Evolutionary conservation across 2,888 invertebrate genomes (phyloP).

Genomic region (Ecdyonurus torrentis): DNA sequence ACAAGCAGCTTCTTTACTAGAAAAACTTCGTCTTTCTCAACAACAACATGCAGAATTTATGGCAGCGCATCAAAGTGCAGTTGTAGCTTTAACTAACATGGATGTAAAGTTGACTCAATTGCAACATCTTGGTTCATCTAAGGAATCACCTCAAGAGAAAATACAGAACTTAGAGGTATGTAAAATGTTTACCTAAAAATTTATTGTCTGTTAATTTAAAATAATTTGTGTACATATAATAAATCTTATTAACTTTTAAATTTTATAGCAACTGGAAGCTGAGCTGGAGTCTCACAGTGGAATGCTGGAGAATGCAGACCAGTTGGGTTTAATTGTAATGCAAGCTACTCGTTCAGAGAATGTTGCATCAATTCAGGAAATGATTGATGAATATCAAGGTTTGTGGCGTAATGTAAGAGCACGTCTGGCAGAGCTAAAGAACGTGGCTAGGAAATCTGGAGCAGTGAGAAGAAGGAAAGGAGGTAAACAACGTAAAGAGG

Average conservation of each 20-base stretch:
- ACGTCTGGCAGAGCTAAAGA: slow-evolving; percentile 28
- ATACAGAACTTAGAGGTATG: slow-evolving; percentile 31
- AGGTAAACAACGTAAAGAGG: background rate
- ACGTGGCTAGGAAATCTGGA: background rate
- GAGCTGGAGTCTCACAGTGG: slow-evolving; percentile 35
- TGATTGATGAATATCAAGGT: slow-evolving; percentile 47
- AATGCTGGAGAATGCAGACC: slow-evolving; percentile 37
- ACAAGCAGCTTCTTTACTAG: slow-evolving; percentile 37
- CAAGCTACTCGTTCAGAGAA: slow-evolving; percentile 37
- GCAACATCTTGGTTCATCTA: slow-evolving; percentile 37
- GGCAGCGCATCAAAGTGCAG: slow-evolving; percentile 49
- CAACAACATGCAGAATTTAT: slow-evolving; percentile 49
- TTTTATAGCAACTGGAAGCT: slow-evolving; percentile 27
- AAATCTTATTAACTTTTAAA: background rate
- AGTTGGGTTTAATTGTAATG: slow-evolving; percentile 40
- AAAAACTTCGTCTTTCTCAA: slow-evolving; percentile 37
- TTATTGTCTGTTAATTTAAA: slow-evolving; percentile 6
- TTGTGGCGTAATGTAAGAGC: slow-evolving; percentile 42
- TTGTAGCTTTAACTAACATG: slow-evolving; percentile 50
- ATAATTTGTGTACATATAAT: slow-evolving; percentile 13
- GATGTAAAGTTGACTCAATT: slow-evolving; percentile 55
- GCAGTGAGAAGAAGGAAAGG: slow-evolving; percentile 11
- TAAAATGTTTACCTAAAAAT: background rate
- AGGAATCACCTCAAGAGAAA: slow-evolving; percentile 27
- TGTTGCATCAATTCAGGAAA: slow-evolving; percentile 33